Conservation (phyloP, 2,888 invertebrate genomes). For the Coelinius sp. region DNA sequence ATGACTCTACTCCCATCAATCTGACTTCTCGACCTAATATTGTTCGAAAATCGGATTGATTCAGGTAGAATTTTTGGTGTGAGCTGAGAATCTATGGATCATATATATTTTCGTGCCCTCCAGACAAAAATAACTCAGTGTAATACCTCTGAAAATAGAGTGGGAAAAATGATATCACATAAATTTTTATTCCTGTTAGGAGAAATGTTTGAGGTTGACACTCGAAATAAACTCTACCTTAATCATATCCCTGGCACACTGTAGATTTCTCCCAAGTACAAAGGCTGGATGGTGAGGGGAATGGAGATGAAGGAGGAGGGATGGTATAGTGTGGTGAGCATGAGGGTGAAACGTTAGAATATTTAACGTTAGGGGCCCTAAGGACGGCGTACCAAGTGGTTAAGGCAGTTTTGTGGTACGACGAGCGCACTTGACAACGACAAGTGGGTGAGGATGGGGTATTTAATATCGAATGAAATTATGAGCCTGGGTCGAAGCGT, state of each 20-base stretch:
- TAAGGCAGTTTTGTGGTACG: slow-evolving; percentile 20
- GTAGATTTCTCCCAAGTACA: background rate
- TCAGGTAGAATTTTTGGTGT: too few relatives aligned
- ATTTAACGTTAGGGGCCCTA: slow-evolving; percentile 1
- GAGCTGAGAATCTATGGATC: too few relatives aligned
- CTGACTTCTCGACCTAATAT: too few relatives aligned
- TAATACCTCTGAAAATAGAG: background rate
- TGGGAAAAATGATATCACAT: background rate
- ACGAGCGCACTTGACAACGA: background rate
- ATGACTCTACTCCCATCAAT: too few relatives aligned
- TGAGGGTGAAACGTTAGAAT: slow-evolving; percentile 2
- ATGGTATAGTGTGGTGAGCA: background rate
- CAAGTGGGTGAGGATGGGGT: slow-evolving; percentile 2
- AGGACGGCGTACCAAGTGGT: background rate
- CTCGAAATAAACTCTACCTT: slow-evolving; percentile 11
- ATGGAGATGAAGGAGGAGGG: background rate
- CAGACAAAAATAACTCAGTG: background rate
- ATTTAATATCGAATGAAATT: slow-evolving; percentile 33
- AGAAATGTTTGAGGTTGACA: slow-evolving; percentile 15
- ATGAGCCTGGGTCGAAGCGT: slow-evolving; percentile 24
- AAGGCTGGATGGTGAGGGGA: background rate
- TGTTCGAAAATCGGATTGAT: too few relatives aligned
- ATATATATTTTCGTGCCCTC: background rate
- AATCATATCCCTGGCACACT: slow-evolving; percentile 5
- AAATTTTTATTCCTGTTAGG: background rate